A percentile compares a stretch with the other conserved stretches of the same genome.
Evolutionary conservation across 2,113 vertebrate species (phyloP).

Genomic region (Pseudopipra pipra): DNA sequence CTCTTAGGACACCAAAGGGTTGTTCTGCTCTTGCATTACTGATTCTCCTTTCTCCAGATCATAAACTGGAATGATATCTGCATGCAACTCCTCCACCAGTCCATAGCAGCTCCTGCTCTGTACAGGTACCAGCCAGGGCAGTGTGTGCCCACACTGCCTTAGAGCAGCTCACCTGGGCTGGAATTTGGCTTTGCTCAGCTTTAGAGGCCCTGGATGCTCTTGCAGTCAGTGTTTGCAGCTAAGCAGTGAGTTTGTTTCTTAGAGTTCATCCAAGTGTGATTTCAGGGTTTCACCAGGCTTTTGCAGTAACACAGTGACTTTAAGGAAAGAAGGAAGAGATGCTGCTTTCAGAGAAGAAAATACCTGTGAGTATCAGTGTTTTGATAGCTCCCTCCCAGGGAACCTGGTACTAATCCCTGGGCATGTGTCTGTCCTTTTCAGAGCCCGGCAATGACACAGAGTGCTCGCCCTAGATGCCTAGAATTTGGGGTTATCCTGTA

Average conservation of each 20-base stretch:
- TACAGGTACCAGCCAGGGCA: not conserved
- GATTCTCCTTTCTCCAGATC: not conserved
- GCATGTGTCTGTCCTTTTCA: not conserved
- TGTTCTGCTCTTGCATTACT: not conserved
- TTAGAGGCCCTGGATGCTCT: not conserved
- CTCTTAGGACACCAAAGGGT: not conserved
- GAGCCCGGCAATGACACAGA: not conserved
- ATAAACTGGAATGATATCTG: not conserved
- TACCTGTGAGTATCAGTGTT: not conserved
- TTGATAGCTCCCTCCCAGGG: not conserved
- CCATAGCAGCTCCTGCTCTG: not conserved
- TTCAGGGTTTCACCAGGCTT: not conserved
- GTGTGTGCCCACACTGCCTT: not conserved
- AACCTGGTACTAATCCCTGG: not conserved
- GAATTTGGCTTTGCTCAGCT: not conserved
- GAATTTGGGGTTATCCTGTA: not conserved
- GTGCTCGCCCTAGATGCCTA: not conserved
- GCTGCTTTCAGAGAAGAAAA: not conserved
- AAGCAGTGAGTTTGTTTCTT: not conserved
- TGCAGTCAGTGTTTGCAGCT: not conserved
- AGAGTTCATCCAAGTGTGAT: not conserved
- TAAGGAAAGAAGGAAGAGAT: not conserved
- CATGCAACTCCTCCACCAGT: not conserved
- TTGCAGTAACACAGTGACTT: not conserved
- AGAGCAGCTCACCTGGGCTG: not conserved